Evolutionary conservation across 2,113 vertebrate species (phyloP).

Genomic region (Chaetodon trifascialis): DNA sequence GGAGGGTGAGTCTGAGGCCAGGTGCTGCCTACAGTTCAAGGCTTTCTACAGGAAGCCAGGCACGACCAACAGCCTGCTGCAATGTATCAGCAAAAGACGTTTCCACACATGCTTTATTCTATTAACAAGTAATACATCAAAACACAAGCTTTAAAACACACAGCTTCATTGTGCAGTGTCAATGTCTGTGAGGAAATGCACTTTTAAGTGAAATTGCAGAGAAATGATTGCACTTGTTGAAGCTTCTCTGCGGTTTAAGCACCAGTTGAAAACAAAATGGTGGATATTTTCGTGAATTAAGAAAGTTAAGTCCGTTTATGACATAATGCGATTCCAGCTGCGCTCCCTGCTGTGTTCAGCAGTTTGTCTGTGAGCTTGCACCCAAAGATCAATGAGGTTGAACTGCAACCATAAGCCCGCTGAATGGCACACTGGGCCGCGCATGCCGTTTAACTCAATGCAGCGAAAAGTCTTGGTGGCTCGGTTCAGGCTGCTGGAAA

Average conservation of each 20-base stretch:
- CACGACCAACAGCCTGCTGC: conserved; percentile 86
- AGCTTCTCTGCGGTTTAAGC: neutral
- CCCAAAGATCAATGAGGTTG: no score
- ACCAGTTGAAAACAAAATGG: neutral
- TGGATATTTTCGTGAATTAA: neutral
- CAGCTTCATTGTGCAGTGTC: conserved; percentile 46
- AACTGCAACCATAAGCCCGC: no score
- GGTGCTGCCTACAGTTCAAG: conserved; percentile 59
- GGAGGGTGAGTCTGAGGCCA: conserved; percentile 14
- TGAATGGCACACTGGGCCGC: no score
- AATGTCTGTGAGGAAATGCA: conserved; percentile 24
- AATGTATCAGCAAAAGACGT: neutral
- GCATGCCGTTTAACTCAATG: no score
- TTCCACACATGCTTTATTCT: conserved; percentile 82
- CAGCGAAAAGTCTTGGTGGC: no score
- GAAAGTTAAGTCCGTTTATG: neutral
- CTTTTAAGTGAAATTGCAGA: neutral
- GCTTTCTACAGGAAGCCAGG: conserved; percentile 81
- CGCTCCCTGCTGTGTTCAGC: no score
- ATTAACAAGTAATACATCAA: neutral
- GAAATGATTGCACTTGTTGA: neutral
- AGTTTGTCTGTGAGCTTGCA: no score
- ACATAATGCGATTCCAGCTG: no score
- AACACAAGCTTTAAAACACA: conserved; percentile 70
- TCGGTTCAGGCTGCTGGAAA: no score